Percentiles rank a stretch among this genome's conserved stretches.
Evolutionary conservation across 2,113 vertebrate genomes (phyloP).

Genomic region (Siniperca chuatsi): DNA sequence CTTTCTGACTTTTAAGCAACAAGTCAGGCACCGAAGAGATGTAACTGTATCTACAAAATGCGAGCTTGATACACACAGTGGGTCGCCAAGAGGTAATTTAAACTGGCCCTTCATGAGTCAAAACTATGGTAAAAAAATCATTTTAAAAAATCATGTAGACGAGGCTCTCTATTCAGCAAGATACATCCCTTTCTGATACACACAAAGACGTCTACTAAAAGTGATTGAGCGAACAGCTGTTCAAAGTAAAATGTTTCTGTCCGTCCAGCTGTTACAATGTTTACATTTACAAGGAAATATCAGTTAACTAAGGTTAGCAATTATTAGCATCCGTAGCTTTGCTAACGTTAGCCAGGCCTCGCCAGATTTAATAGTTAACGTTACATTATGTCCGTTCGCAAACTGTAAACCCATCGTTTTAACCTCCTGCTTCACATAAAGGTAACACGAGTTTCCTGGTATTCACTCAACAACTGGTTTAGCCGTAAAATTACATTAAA

Average conservation of each 20-base stretch:
- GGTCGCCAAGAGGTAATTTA: background rate
- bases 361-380: conserved; percentile 20
- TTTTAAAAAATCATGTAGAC: no score
- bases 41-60: background rate
- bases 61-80: background rate
- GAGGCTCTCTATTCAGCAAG: background rate
- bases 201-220: background rate
- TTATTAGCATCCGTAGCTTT: conserved; percentile 29
- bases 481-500: background rate
- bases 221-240: fast-evolving
- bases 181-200: background rate
- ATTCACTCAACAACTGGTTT: background rate
- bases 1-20: background rate
- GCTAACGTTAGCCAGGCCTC: conserved; percentile 65
- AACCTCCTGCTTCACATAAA: background rate
- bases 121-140: background rate
- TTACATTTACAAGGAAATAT: conserved; percentile 32
- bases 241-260: background rate
- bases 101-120: conserved; percentile 7
- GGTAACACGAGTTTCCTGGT: fast-evolving
- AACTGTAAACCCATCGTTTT: background rate
- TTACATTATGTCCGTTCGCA: background rate
- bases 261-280: background rate
- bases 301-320: background rate
- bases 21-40: background rate